phyloP scores from a whole-genome alignment of 1,140 invertebrate species.

The Leptonema lineaticorne region DNA sequence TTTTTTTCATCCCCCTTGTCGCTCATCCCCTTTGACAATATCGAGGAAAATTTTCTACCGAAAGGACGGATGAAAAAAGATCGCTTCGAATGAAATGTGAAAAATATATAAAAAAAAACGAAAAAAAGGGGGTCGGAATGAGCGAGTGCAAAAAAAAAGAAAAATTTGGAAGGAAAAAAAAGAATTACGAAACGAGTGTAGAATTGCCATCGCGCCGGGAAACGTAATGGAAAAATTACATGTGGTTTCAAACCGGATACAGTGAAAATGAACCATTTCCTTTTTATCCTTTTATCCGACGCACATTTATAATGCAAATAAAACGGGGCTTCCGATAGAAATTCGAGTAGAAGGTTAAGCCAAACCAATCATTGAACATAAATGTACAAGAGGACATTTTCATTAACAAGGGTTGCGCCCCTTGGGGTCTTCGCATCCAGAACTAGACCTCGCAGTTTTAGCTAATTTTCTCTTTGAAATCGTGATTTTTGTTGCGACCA shows the following conservation, averaged over 20 bases:
- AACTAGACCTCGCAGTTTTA: not conserved
- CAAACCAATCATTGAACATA: constrained; percentile 28
- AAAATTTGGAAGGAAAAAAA: no score
- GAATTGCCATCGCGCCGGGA: not conserved
- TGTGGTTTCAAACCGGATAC: not conserved
- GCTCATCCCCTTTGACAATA: no score
- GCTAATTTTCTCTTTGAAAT: not conserved
- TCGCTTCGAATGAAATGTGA: no score
- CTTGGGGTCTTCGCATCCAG: not conserved
- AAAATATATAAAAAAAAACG: not conserved
- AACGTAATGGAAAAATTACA: constrained; percentile 12
- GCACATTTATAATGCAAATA: constrained; percentile 27
- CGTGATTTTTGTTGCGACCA: no score
- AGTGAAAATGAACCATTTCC: constrained; percentile 18
- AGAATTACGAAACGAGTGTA: no score
- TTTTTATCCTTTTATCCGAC: constrained; percentile 19
- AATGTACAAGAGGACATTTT: constrained; percentile 28
- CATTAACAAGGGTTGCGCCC: constrained; percentile 20
- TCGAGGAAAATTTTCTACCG: no score
- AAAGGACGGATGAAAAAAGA: not conserved
- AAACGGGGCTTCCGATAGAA: constrained; percentile 20
- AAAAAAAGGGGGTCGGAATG: not conserved
- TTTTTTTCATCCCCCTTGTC: no score
- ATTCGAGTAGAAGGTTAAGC: constrained; percentile 14
- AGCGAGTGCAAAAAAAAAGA: not conserved